Evolutionary conservation across 2,113 vertebrate species (phyloP).

Genomic region (Thymallus thymallus): DNA sequence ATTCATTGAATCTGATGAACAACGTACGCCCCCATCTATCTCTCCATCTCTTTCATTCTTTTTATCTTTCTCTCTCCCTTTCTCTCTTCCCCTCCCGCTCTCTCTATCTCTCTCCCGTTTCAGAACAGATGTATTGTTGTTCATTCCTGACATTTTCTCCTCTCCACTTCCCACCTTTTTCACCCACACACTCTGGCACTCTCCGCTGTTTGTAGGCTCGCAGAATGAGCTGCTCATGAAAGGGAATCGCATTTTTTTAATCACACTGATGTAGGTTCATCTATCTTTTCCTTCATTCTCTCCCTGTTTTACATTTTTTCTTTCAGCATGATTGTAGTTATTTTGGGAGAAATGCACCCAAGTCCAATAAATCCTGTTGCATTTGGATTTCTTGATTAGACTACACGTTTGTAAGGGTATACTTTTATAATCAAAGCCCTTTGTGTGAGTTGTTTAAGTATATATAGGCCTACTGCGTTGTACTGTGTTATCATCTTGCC

Average conservation of each 20-base stretch:
- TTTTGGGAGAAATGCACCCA: no score
- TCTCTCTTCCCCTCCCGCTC: conserved; percentile 15
- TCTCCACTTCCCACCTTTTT: conserved; percentile 64
- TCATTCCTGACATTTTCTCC: conserved; percentile 41
- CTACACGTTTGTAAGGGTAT: no score
- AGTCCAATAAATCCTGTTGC: no score
- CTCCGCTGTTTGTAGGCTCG: conserved; percentile 42
- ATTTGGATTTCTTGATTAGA: no score
- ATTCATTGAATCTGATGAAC: no score
- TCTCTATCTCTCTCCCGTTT: conserved; percentile 25
- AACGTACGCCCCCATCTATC: background rate
- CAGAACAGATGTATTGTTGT: conserved; percentile 63
- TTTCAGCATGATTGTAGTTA: no score
- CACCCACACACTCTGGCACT: conserved; percentile 62
- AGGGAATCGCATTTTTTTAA: conserved; percentile 57
- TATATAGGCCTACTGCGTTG: no score
- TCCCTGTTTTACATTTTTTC: conserved; percentile 4
- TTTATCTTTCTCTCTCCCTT: background rate
- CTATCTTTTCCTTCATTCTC: conserved; percentile 28
- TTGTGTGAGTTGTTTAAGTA: no score
- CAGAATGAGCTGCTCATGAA: conserved; percentile 53
- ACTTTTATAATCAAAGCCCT: no score
- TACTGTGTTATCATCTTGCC: no score
- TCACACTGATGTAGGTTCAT: conserved; percentile 49
- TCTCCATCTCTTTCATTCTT: conserved; percentile 14